Base-by-base conservation (phyloP, 2,113 vertebrate species). In the Epinephelus moara region DNA sequence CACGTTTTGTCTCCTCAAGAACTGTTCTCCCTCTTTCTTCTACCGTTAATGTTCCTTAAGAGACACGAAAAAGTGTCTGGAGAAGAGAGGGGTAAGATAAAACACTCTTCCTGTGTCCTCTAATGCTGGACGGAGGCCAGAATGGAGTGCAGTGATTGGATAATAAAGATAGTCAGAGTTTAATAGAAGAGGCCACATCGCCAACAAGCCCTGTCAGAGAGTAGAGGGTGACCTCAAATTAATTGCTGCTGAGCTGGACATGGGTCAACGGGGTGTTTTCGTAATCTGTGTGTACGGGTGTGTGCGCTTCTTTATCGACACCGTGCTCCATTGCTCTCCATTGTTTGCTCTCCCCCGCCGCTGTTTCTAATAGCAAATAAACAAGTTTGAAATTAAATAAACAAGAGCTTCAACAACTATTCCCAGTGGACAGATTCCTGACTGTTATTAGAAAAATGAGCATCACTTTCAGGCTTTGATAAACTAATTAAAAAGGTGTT, bases 401-500 rank as follows among this genome's bases (percentile, higher is more conserved):
- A 87, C 77, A 85, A 73, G 40, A 50, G 67, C 68, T 84, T 79
- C 67, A 89, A 83, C 77, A 78, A 78, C 19, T 8, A 27, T 82
- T 69, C 94, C 89, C 84, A 57, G 77, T 69, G 75, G 89, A 85
- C 72, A 79, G 30, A 70, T 81, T 73, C 75, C 27, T 57, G 57
- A 68, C 84, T 82, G 79, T 84, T 88, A 86, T 88, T 90, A 84
- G 76, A 90, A 93, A 89, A 85, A 89, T 64, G 61, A 85, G 85
- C 73, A 79, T 79, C 88, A 78, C 80, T 90, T 88, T 90, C 71
- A 82, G 63, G 70, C 88, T 84, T 78, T 91, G 88, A 92, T 91
- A 70, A 89, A 88, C 85, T 90, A 91, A 93, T 93, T 93, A 93
- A 90, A 93, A 91, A 89, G 81, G 90, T 87, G 89, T 75, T 90